Conservation (phyloP, 2,888 invertebrate genomes). For the Julus scandinavius region DNA sequence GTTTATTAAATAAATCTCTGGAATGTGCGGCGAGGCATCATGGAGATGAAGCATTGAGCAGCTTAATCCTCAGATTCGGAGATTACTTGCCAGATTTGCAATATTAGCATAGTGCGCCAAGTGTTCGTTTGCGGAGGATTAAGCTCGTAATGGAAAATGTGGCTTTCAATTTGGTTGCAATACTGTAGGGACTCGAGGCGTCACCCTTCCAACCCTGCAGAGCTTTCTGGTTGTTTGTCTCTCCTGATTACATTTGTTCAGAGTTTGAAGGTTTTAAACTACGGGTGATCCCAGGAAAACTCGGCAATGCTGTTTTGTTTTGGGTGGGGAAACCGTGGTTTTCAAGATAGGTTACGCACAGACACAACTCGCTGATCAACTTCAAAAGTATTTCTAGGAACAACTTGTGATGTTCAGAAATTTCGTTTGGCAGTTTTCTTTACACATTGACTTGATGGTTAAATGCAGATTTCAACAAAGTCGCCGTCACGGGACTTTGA, state of each 20-base stretch:
- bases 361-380: background rate
- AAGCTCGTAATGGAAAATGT: background rate
- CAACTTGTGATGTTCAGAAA: no score
- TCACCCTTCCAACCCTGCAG: background rate
- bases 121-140: no score
- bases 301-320: no score
- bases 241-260: background rate
- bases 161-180: background rate
- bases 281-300: no score
- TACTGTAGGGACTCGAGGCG: background rate
- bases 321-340: no score
- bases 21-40: background rate
- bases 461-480: no score
- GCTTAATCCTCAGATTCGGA: background rate
- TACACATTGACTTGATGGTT: no score
- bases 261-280: no score
- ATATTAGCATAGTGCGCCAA: background rate
- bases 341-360: background rate
- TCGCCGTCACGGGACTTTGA: no score
- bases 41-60: background rate
- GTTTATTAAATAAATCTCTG: background rate
- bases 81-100: background rate
- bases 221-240: background rate
- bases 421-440: no score
- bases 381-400: background rate